Percentiles rank a stretch among this genome's conserved stretches.
Evolutionary conservation across 2,888 invertebrate species (phyloP).

Genomic region (Pegoplata infirma): DNA sequence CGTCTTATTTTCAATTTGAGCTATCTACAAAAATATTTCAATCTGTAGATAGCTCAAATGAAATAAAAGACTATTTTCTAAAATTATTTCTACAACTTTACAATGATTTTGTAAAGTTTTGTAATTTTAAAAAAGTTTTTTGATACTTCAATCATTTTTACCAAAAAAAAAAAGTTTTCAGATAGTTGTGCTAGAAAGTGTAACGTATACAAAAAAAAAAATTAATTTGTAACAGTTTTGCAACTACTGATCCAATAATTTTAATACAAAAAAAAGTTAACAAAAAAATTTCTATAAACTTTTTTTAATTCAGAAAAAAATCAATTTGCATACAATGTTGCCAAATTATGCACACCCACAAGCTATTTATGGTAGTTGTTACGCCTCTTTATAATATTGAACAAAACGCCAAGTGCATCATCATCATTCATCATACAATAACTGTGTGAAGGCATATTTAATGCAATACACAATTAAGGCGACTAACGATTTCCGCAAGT

Average conservation of each 20-base stretch:
- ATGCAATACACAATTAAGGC: background rate
- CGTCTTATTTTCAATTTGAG: too few species aligned
- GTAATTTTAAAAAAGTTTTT: too few species aligned
- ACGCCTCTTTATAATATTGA: slow-evolving; percentile 38
- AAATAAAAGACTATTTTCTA: too few species aligned
- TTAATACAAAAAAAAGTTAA: too few species aligned
- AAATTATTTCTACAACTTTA: too few species aligned
- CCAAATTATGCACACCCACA: slow-evolving; percentile 47
- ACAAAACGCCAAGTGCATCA: slow-evolving; percentile 33
- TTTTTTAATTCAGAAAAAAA: slow-evolving; percentile 8
- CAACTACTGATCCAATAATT: slow-evolving; percentile 10
- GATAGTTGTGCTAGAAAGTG: too few species aligned
- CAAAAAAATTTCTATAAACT: background rate
- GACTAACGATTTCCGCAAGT: background rate
- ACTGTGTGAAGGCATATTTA: background rate
- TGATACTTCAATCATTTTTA: too few species aligned
- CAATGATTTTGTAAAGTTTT: too few species aligned
- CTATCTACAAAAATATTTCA: too few species aligned
- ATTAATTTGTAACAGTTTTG: background rate
- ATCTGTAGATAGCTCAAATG: too few species aligned
- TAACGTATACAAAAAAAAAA: too few species aligned
- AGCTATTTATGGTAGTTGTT: slow-evolving; percentile 18
- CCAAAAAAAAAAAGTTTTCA: too few species aligned
- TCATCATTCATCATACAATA: background rate
- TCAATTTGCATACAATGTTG: slow-evolving; percentile 44